phyloP scores from a whole-genome alignment of 2,888 invertebrate species.

The Limnephilus auricula region DNA sequence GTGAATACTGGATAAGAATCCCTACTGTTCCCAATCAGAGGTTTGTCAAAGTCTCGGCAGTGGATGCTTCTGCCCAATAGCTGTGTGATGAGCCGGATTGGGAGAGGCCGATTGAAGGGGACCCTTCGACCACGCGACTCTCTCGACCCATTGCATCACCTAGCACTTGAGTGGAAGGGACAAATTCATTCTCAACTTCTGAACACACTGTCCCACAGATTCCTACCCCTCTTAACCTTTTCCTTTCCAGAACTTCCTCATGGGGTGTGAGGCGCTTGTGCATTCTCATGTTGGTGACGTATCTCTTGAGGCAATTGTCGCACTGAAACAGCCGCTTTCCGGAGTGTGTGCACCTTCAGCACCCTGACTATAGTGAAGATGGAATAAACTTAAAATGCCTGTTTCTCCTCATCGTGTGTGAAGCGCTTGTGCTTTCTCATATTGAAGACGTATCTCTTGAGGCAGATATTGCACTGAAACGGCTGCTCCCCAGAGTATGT shows the following conservation, averaged over 20 bases:
- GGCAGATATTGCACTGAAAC: conserved; percentile 62
- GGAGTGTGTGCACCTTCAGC: conserved; percentile 41
- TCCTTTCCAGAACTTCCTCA: too few species aligned
- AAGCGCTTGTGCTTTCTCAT: conserved; percentile 60
- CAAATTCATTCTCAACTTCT: too few species aligned
- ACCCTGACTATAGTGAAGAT: background rate
- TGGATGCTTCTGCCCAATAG: background rate
- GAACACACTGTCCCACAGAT: too few species aligned
- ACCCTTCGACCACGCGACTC: too few species aligned
- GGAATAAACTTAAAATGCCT: conserved; percentile 49
- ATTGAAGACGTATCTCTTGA: conserved; percentile 62
- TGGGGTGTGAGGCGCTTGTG: conserved; percentile 56
- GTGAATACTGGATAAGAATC: too few species aligned
- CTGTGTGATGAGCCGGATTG: too few species aligned
- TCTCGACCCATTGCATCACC: too few species aligned
- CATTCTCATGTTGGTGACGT: conserved; percentile 62
- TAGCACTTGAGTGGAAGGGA: too few species aligned
- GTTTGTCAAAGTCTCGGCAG: too few species aligned
- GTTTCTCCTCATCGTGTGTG: conserved; percentile 59
- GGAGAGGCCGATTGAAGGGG: too few species aligned
- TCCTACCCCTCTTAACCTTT: too few species aligned
- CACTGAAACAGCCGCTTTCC: conserved; percentile 58
- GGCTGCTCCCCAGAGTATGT: conserved; percentile 63
- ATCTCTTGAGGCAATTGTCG: conserved; percentile 62
- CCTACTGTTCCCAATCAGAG: too few species aligned